phyloP scores from a whole-genome alignment of 2,797 vertebrate species.

The Psittacula derbiana region DNA sequence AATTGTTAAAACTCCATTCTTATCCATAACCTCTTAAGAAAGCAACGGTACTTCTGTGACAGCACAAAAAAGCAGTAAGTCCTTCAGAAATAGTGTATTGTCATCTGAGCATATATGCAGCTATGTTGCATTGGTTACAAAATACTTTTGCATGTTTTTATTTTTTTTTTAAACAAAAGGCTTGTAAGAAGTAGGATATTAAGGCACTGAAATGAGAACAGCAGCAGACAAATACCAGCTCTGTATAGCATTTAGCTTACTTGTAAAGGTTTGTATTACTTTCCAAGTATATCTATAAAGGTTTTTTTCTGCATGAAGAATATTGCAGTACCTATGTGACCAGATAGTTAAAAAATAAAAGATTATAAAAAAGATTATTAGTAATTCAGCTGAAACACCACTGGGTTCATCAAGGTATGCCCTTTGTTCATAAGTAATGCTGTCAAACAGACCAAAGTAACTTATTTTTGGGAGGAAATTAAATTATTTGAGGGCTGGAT shows the following conservation, averaged over 20 bases:
- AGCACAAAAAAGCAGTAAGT: neutral
- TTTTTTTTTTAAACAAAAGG: neutral
- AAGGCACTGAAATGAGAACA: neutral
- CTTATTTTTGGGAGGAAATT: neutral
- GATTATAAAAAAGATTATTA: neutral
- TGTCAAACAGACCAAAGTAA: neutral
- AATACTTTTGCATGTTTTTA: fast-evolving
- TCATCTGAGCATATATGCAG: neutral
- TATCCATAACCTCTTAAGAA: neutral
- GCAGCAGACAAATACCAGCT: neutral
- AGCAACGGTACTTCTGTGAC: neutral
- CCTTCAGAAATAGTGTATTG: neutral
- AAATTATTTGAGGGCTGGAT: neutral
- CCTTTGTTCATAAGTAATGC: neutral
- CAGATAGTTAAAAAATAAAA: neutral
- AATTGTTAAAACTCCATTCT: neutral
- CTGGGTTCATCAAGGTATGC: neutral
- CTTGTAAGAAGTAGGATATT: neutral
- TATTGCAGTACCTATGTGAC: neutral
- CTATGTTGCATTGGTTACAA: neutral
- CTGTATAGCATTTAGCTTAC: neutral
- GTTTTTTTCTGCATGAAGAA: neutral
- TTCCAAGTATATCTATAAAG: neutral
- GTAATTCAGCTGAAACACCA: neutral
- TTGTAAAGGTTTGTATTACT: neutral